Percentiles rank a stretch among this genome's conserved stretches.
These are phyloP conservation scores for Brachionus asplanchnoidis DNA, from an alignment of 1,140 invertebrate genomes.

Conservation along the genomic window DNA sequence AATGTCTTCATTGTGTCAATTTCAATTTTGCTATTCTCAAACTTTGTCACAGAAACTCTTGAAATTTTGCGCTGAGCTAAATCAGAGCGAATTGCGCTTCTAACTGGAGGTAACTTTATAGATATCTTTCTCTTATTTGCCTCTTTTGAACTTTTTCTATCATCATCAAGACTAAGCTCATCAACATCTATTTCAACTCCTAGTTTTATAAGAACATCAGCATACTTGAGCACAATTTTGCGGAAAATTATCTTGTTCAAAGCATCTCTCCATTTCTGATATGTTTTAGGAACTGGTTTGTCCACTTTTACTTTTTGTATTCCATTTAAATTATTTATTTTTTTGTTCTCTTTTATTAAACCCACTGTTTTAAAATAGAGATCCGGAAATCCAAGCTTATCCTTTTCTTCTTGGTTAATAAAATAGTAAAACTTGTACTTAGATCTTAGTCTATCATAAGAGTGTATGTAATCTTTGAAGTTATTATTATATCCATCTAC, in stretches of 20 bases:
- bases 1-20: background rate
- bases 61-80: background rate
- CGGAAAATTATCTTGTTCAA: slow-evolving; percentile 32
- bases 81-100: background rate
- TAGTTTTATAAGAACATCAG: background rate
- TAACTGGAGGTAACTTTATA: background rate
- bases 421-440: slow-evolving; percentile 38
- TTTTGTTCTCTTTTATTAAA: slow-evolving; percentile 13
- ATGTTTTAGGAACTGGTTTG: background rate
- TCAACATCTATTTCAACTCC: slow-evolving; percentile 16
- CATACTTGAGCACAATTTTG: background rate
- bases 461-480: slow-evolving; percentile 12
- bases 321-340: background rate
- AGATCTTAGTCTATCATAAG: background rate
- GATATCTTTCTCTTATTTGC: background rate
- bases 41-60: background rate
- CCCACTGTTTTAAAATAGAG: slow-evolving; percentile 26
- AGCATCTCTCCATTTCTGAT: background rate
- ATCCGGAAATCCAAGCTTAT: background rate
- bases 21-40: background rate
- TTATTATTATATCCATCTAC: slow-evolving; percentile 39
- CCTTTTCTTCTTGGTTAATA: background rate
- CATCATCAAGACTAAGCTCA: background rate
- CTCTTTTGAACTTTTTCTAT: background rate
- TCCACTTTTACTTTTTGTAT: background rate